These are phyloP conservation scores for Tychaedon coryphoeus DNA, from an alignment of 2,113 vertebrate species.

Conservation along the genomic window DNA sequence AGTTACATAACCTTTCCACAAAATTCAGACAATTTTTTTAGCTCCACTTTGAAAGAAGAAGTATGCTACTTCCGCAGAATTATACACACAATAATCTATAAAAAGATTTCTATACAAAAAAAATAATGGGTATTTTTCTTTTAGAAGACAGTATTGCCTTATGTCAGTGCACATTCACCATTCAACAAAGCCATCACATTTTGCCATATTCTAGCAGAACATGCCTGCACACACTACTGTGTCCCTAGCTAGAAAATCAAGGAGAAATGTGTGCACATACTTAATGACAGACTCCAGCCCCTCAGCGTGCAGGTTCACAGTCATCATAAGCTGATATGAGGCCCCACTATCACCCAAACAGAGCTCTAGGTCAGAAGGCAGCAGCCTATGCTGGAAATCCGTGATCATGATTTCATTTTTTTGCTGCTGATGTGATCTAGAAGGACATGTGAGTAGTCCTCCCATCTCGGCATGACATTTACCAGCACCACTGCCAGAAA, in stretches of 20 bases:
- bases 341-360: not conserved
- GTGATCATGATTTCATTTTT: not conserved
- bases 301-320: not conserved
- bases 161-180: not conserved
- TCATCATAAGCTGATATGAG: not conserved
- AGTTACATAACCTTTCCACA: conserved; percentile 80
- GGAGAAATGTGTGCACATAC: not conserved
- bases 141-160: conserved; percentile 26
- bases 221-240: not conserved
- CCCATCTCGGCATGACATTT: not conserved
- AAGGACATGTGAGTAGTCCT: not conserved
- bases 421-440: not conserved
- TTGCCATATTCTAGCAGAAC: not conserved
- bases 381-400: not conserved
- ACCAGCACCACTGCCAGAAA: not conserved
- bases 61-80: conserved; percentile 53
- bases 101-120: conserved; percentile 50
- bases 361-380: not conserved
- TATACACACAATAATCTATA: conserved; percentile 71
- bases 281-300: not conserved
- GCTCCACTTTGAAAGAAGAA: conserved; percentile 46
- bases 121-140: not conserved
- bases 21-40: conserved; percentile 76
- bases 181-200: not conserved
- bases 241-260: not conserved